phyloP scores from a whole-genome alignment of 2,888 invertebrate species.

The Diloba caeruleocephala region DNA sequence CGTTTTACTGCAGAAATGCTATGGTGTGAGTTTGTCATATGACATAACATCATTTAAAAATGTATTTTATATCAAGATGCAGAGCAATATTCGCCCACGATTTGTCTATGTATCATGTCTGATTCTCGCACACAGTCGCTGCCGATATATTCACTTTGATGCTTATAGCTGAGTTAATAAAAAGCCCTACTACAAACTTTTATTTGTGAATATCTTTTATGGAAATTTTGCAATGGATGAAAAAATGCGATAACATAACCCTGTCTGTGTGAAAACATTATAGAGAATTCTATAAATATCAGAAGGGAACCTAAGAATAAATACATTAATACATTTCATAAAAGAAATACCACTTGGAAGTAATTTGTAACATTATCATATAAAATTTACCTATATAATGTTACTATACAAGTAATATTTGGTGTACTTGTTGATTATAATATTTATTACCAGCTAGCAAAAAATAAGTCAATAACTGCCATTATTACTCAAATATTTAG shows the following conservation, averaged over 20 bases:
- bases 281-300: conserved; percentile 3
- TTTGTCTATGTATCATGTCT: conserved; percentile 1
- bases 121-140: conserved; percentile 2
- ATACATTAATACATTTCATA: conserved; percentile 28
- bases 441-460: conserved; percentile 52
- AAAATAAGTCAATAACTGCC: conserved; percentile 45
- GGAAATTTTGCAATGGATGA: conserved; percentile 8
- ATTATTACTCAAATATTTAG: conserved; percentile 47
- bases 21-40: conserved; percentile 2
- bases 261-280: conserved; percentile 2
- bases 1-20: background rate
- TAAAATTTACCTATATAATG: conserved; percentile 51
- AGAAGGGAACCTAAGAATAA: too few species aligned
- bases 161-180: conserved; percentile 6
- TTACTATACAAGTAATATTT: conserved; percentile 56
- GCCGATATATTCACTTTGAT: conserved; percentile 2
- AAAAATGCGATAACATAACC: conserved; percentile 18
- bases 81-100: background rate
- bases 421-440: conserved; percentile 51
- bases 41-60: conserved; percentile 6
- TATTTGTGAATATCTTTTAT: conserved; percentile 24
- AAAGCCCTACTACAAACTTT: conserved; percentile 13
- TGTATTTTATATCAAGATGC: conserved; percentile 12
- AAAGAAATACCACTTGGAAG: conserved; percentile 23
- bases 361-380: conserved; percentile 51